A percentile compares a stretch with the other conserved stretches of the same genome.
Conservation (phyloP, 2,113 vertebrate species). For the Gopherus flavomarginatus region DNA sequence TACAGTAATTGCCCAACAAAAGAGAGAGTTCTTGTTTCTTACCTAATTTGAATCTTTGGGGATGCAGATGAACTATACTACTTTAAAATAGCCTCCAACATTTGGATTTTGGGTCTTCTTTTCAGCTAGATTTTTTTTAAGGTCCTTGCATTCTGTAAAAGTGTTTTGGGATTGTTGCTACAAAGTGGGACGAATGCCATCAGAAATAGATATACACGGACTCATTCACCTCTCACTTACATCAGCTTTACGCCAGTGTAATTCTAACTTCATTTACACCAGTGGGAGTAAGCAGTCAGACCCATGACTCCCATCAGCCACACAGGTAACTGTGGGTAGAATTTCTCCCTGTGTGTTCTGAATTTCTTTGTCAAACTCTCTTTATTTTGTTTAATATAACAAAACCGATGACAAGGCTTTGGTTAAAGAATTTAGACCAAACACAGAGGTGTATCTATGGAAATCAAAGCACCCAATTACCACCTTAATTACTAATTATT, state of each 20-base stretch:
- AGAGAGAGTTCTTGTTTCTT: not conserved
- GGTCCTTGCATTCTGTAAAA: not conserved
- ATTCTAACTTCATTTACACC: not conserved
- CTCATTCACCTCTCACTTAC: not conserved
- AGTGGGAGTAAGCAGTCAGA: not conserved
- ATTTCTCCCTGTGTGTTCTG: not conserved
- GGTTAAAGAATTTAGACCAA: not conserved
- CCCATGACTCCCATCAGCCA: not conserved
- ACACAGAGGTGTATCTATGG: not conserved
- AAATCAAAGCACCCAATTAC: not conserved
- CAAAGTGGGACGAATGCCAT: not conserved
- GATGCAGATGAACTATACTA: not conserved
- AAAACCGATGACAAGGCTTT: not conserved
- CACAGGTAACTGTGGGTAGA: fast-evolving
- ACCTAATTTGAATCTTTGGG: not conserved
- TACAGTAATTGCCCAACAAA: not conserved
- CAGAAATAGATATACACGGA: not conserved
- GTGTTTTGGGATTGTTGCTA: fast-evolving
- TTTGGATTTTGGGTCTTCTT: not conserved
- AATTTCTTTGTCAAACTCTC: not conserved
- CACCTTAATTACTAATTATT: too few species aligned
- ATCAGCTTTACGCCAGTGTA: not conserved
- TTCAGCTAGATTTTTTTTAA: not conserved
- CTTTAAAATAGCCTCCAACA: not conserved
- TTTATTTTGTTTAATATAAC: not conserved